Evolutionary conservation across 1,140 invertebrate genomes (phyloP), one percentile per base, ranked within the genome.

Genomic region (Potamilus streckersoni): DNA sequence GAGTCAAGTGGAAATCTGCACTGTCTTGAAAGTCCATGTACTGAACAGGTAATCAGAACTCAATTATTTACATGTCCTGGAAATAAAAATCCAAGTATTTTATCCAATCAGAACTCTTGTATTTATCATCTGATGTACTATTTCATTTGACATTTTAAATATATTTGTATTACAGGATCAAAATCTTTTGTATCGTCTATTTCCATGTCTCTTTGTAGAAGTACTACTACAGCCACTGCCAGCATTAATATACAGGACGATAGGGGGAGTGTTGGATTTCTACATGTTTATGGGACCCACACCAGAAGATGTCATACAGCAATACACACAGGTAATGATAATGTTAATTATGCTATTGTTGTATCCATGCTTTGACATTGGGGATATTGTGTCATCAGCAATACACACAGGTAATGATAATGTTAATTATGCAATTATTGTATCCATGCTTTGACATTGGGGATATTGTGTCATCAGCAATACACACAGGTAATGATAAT

Each of bases 301-400:
- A 14, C 95, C 96, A 1, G 92, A 94, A 68, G 94, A 96, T 31
- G 89, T 94, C 2, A 88, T 91, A 68, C 94, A 95, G 87, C 95
- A 95, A 85, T 93, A 94, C 4, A 90, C 83, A 31, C 61, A 92
- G 76, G 86, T 95, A 20, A 91, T 95, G 61, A 83, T 89, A 94
- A 77, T 90, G n/a, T 38, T 38, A 38, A 38, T 38, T 38, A 38
- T 38, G 38, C 38, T 2, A 8, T 38, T 38, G 4, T 38, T 38
- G 38, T 38, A 38, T 4, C 38, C 38, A 38, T 6, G 2, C 38
- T 38, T 38, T 38, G 8, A 8, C 38, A 38, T 38, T 38, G 38
- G 38, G 8, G 38, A 38, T 38, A 38, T 38, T 38, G 38, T 38
- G 38, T 94, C 2, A 88, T 91, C 94, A 95, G 87, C 95, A 95